Conservation (phyloP, 2,888 invertebrate species). For the Lasiommata megera region DNA sequence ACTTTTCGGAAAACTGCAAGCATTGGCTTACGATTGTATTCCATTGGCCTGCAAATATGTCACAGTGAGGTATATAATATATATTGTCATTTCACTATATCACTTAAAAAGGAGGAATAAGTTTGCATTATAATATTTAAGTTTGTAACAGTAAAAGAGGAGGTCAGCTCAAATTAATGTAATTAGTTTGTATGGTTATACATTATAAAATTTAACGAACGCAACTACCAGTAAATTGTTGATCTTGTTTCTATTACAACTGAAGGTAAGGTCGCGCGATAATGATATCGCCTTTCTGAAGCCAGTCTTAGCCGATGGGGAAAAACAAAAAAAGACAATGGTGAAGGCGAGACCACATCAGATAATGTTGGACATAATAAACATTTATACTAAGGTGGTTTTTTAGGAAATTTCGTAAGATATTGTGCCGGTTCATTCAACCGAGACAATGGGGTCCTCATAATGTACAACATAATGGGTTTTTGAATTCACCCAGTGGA, state of each 20-base stretch:
- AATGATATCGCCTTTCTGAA: constrained; percentile 6
- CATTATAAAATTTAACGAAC: no score
- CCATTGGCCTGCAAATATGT: no score
- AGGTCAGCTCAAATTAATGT: no score
- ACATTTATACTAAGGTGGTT: constrained; percentile 70
- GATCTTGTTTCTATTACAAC: not conserved
- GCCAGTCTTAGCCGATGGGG: constrained; percentile 30
- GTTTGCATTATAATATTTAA: no score
- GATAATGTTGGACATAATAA: constrained; percentile 63
- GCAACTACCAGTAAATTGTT: not conserved
- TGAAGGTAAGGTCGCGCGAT: not conserved
- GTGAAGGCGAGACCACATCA: constrained; percentile 50
- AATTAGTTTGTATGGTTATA: no score
- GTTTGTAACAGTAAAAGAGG: no score
- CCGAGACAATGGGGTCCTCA: constrained; percentile 74
- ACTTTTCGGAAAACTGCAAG: no score
- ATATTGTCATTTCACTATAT: no score
- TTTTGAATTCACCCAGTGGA: constrained; percentile 73
- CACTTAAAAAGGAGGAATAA: no score
- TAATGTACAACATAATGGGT: constrained; percentile 74
- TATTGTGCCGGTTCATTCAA: constrained; percentile 75
- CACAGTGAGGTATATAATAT: no score
- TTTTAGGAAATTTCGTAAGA: constrained; percentile 80
- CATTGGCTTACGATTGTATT: no score
- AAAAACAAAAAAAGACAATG: constrained; percentile 59